These are phyloP conservation scores for Bugula neritina DNA, from an alignment of 2,888 invertebrate species.

Conservation along the genomic window DNA sequence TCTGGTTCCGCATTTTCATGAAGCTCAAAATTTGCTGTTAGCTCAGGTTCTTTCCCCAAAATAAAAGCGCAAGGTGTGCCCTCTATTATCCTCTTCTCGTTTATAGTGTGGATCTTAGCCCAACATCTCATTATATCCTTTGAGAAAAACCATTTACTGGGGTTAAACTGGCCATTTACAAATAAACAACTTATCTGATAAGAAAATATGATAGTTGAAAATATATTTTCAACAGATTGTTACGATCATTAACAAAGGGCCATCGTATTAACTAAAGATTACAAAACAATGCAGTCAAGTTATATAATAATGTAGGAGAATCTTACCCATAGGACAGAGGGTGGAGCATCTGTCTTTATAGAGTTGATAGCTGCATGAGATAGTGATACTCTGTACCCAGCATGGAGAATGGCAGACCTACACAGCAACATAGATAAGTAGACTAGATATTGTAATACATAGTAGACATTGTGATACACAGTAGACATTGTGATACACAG, in stretches of 20 bases:
- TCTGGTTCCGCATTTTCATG: conserved; percentile 72
- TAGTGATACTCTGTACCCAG: conserved; percentile 79
- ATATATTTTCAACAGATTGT: too few species aligned
- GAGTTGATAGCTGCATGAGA: conserved; percentile 84
- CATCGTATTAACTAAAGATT: too few species aligned
- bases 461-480: not conserved
- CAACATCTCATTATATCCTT: conserved; percentile 73
- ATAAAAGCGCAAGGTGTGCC: conserved; percentile 42
- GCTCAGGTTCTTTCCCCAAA: conserved; percentile 39
- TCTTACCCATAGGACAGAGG: conserved; percentile 72
- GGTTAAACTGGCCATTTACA: too few species aligned
- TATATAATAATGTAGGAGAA: not conserved
- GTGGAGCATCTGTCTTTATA: conserved; percentile 86
- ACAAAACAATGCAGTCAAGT: too few species aligned
- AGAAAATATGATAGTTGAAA: too few species aligned
- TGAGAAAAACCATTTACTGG: not conserved
- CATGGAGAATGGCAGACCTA: conserved; percentile 63
- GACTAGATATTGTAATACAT: not conserved
- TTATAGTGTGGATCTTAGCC: conserved; percentile 55
- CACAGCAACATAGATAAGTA: too few species aligned
- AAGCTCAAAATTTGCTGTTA: conserved; percentile 39
- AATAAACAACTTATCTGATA: too few species aligned
- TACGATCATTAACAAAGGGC: too few species aligned
- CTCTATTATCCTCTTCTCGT: conserved; percentile 36
- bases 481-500: not conserved